Conservation (phyloP, 1,140 invertebrate genomes). For the Andrena cerasifolii region DNA sequence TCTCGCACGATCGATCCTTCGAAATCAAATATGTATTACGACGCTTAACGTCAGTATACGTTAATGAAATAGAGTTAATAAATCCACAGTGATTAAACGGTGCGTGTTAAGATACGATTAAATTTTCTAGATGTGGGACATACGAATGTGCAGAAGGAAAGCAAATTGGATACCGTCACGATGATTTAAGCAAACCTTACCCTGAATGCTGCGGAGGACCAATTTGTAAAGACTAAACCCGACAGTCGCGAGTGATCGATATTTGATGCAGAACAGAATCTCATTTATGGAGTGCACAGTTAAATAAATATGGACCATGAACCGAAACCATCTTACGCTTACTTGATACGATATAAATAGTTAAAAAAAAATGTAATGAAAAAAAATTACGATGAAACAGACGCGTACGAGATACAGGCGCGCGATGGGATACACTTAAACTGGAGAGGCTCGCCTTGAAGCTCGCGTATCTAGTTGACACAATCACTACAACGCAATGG, state of each 20-base stretch:
- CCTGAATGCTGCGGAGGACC: slow-evolving; percentile 43
- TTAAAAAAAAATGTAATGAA: background rate
- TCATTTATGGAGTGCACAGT: background rate
- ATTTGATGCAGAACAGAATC: too few relatives aligned
- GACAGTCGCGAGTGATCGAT: background rate
- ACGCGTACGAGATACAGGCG: background rate
- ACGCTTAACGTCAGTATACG: background rate
- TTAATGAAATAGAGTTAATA: background rate
- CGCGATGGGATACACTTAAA: slow-evolving; percentile 6
- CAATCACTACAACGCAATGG: slow-evolving; percentile 49
- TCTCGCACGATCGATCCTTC: background rate
- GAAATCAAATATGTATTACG: background rate
- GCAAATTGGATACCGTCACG: slow-evolving; percentile 15
- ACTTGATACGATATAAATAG: background rate
- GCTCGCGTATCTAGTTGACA: slow-evolving; percentile 43
- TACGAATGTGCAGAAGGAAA: background rate
- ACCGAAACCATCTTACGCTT: background rate
- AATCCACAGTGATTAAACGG: background rate
- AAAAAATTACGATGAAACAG: background rate
- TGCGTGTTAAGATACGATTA: background rate
- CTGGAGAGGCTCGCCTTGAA: slow-evolving; percentile 70
- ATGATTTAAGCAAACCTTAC: slow-evolving; percentile 22
- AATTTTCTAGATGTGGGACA: slow-evolving; percentile 33
- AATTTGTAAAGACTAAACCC: slow-evolving; percentile 23
- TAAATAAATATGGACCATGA: background rate